These are phyloP conservation scores for Vandiemenella viatica DNA, from an alignment of 2,888 invertebrate species.

Conservation along the genomic window DNA sequence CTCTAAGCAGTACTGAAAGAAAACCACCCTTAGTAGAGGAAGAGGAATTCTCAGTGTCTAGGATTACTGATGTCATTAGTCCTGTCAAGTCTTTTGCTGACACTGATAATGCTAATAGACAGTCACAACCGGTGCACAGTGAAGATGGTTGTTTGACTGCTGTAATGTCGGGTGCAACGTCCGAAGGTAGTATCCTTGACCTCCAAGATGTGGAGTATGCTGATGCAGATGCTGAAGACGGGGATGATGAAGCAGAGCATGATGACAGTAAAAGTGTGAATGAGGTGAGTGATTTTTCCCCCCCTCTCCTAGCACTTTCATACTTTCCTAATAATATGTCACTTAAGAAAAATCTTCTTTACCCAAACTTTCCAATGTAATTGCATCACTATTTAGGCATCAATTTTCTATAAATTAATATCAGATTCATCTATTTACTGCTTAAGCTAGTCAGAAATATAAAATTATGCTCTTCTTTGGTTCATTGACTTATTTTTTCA, in stretches of 20 bases:
- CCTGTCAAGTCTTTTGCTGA: conserved; percentile 1
- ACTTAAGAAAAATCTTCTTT: too few species aligned
- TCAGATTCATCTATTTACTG: too few species aligned
- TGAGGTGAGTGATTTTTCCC: too few species aligned
- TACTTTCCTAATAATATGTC: too few species aligned
- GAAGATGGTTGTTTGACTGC: background rate
- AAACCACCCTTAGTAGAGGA: background rate
- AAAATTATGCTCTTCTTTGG: too few species aligned
- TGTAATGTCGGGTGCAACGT: conserved; percentile 24
- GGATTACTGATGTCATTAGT: background rate
- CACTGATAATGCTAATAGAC: too few species aligned
- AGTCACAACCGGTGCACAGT: background rate
- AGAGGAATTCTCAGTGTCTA: background rate
- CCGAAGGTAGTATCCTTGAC: conserved; percentile 27
- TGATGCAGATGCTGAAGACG: conserved; percentile 38
- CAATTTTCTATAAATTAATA: too few species aligned
- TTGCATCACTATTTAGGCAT: too few species aligned
- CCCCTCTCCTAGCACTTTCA: too few species aligned
- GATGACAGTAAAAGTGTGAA: conserved; percentile 5
- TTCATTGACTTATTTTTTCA: too few species aligned
- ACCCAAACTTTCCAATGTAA: too few species aligned
- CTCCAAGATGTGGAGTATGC: conserved; percentile 40
- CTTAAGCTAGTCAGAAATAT: too few species aligned
- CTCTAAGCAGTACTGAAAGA: background rate
- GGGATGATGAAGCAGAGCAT: conserved; percentile 19